Evolutionary conservation across 2,888 invertebrate species (phyloP).

Genomic region (Scaptomyza parva): DNA sequence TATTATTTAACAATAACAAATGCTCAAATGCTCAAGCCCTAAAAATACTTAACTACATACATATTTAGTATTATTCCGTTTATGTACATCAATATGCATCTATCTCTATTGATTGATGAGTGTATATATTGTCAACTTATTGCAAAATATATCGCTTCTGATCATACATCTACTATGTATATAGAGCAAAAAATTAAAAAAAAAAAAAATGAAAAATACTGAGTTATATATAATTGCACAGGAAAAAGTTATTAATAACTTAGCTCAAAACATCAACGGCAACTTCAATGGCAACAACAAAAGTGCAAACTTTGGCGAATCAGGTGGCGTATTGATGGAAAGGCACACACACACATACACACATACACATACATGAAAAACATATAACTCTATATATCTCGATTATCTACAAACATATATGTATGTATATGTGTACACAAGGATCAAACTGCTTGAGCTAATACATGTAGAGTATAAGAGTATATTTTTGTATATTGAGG

Average conservation of each 20-base stretch:
- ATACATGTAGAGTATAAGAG: too few relatives aligned
- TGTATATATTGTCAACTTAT: conserved; percentile 16
- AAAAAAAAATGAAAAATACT: conserved; percentile 2
- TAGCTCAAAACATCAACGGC: conserved; percentile 36
- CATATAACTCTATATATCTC: conserved; percentile 6
- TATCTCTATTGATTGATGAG: conserved; percentile 12
- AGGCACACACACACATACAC: conserved; percentile 46
- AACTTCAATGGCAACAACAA: conserved; percentile 52
- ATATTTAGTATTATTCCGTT: neutral
- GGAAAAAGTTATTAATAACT: too few relatives aligned
- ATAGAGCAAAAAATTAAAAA: conserved; percentile 9
- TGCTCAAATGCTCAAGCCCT: conserved; percentile 1
- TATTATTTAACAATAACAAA: conserved; percentile 8
- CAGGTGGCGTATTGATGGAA: conserved; percentile 30
- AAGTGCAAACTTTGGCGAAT: conserved; percentile 53
- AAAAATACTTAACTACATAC: neutral
- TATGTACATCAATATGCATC: conserved; percentile 33
- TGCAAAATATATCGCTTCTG: conserved; percentile 16
- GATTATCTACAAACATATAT: conserved; percentile 7
- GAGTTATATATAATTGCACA: too few relatives aligned
- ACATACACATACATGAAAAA: conserved; percentile 11
- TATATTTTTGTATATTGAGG: neutral
- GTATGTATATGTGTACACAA: conserved; percentile 24
- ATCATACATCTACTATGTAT: conserved; percentile 25
- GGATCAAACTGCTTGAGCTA: neutral